Base-by-base conservation (phyloP, 1,140 invertebrate genomes). In the Drosophila quadrilineata region DNA sequence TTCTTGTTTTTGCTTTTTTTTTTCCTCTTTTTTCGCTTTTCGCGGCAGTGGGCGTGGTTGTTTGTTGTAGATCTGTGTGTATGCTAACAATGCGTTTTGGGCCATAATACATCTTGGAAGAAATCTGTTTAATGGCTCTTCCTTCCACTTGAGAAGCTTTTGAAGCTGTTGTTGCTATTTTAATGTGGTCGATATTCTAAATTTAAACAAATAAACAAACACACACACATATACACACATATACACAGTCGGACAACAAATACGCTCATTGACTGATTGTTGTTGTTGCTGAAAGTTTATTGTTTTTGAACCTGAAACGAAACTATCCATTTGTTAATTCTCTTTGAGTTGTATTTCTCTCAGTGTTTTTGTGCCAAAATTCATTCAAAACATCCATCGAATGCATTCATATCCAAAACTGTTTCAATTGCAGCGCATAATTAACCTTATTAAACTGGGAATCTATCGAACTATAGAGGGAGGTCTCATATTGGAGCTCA, bases 141-240 rank as follows among this genome's bases (percentile, higher is more conserved):
- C 54, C 50, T 22, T 45, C 64, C 77, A 84, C 77, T 84, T 84
- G 77, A 84, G 77, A 84, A 62, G 76, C 69, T 76, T 82, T 80
- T 84, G 73, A 84, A 84, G 76, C 69, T 76, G 77, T 82, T 76
- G 77, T 82, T 80, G 71, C 76, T 80, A 80, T 80, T 80, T 80
- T 80, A 82, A 80, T 80, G 76, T 80, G 76, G 76, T 82, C 76
- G 76, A 82, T 82, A 84, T 82, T 82, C 76, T 82, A 82, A 82
- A 84, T 82, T 82, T 82, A 82, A 82, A 82, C 77, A 82, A 82
- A 82, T 82, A 82, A 82, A 82, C 77, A 82, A 82, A 82, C 38
- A 53, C 14, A 75, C 33, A 29, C 40, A 45, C 21, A 57, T 12
- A 46, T 5, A 14, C 14, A 29, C 26, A 35, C 40, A 31, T 17